phyloP scores from a whole-genome alignment of 2,797 vertebrate species.

The Distichodus sexfasciatus region DNA sequence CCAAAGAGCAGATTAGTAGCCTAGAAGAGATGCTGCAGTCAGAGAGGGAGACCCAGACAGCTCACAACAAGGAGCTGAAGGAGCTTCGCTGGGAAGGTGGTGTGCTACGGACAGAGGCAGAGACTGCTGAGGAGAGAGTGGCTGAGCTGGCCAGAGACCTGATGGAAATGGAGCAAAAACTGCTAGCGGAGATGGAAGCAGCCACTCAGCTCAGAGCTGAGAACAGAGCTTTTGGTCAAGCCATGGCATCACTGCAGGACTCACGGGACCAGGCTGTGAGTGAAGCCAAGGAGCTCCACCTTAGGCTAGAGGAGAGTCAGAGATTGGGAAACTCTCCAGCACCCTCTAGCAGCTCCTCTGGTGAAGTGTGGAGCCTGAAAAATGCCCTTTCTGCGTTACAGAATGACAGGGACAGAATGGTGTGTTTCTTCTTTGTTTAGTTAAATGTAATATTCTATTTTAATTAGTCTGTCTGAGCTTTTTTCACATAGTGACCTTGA shows the following conservation, averaged over 20 bases:
- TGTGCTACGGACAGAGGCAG: constrained; percentile 90
- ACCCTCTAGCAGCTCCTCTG: constrained; percentile 52
- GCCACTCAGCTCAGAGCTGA: constrained; percentile 77
- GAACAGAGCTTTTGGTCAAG: constrained; percentile 84
- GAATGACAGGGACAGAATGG: constrained; percentile 89
- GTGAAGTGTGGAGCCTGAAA: constrained; percentile 87
- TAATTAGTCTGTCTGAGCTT: too few species aligned
- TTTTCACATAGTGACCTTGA: too few species aligned
- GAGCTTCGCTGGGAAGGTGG: constrained; percentile 89
- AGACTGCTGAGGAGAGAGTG: constrained; percentile 94
- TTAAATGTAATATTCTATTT: neutral
- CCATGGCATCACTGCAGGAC: constrained; percentile 91
- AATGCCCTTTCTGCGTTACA: constrained; percentile 90
- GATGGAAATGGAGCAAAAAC: constrained; percentile 84
- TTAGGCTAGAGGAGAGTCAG: constrained; percentile 75
- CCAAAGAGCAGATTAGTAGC: constrained; percentile 66
- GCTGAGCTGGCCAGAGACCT: constrained; percentile 92
- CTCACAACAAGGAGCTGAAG: constrained; percentile 77
- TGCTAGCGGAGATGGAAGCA: constrained; percentile 80
- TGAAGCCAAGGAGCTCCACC: constrained; percentile 72
- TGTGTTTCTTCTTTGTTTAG: constrained; percentile 49
- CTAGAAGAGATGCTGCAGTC: constrained; percentile 70
- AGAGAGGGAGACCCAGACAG: constrained; percentile 71
- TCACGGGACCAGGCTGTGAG: constrained; percentile 80
- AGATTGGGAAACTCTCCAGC: constrained; percentile 54